Evolutionary conservation across 2,797 vertebrate species (phyloP).

Genomic region (Picus viridis): DNA sequence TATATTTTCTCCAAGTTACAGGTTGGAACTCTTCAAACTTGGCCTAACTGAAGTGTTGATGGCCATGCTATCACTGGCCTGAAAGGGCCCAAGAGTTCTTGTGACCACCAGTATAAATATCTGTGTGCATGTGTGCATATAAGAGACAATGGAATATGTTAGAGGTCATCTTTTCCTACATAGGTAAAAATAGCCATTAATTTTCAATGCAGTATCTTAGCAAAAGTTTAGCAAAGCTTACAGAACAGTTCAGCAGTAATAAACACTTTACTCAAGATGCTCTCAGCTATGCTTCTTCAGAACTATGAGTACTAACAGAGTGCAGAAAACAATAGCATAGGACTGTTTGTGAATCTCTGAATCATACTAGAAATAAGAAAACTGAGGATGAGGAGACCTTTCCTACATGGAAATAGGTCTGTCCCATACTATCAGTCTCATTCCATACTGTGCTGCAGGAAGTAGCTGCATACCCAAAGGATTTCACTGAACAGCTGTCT

Average conservation of each 20-base stretch:
- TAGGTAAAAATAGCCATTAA: no score
- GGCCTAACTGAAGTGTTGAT: background rate
- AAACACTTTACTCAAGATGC: background rate
- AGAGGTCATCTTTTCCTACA: background rate
- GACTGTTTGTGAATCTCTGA: background rate
- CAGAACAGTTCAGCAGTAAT: background rate
- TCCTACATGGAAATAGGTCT: background rate
- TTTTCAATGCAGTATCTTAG: background rate
- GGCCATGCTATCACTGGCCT: background rate
- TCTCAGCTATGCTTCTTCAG: background rate
- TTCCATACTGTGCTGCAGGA: background rate
- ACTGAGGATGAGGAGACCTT: background rate
- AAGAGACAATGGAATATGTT: background rate
- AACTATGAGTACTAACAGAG: background rate
- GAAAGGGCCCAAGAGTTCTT: background rate
- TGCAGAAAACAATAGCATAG: background rate
- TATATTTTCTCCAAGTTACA: background rate
- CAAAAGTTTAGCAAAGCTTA: background rate
- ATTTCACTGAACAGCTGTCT: background rate
- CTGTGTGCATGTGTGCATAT: background rate
- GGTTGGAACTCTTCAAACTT: background rate
- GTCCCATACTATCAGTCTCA: background rate
- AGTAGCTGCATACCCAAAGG: background rate
- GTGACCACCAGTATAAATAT: background rate
- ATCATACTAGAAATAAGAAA: background rate